Evolutionary conservation across 2,888 invertebrate species (phyloP), one percentile per base, ranked within the genome.

Genomic region (Leucoptera coffeella): DNA sequence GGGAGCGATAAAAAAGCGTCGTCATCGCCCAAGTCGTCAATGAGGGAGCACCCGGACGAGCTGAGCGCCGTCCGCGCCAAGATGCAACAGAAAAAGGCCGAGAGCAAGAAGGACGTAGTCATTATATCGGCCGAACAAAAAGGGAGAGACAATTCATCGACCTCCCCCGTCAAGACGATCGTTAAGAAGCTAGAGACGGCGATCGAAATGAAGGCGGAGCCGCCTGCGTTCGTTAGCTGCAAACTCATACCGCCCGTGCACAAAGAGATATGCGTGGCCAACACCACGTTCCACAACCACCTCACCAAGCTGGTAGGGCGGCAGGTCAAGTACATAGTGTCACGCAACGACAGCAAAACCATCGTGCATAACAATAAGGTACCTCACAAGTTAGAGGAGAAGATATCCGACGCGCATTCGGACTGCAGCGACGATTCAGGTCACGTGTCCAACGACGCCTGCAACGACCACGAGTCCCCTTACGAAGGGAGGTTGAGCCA

Each of bases 371-470:
- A 42, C 30, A 58, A 54, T 29, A 65, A 62, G 47, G 46, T 57
- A 29, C 39, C 46, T 30, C 52, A 53, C 34, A 69, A 69, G 49
- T 40, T 45, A 25, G 62, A 67, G 25, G 69, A 71, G 39, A 72
- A 73, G 47, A 60, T 64, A 49, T 73, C 73, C 31, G 74, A 76
- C 50, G 74, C 76, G 37, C 74, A 73, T 35, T 81, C 81, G 4
- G 82, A 82, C 41, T 83, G 84, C 41, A 83, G 85, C 30, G 85
- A 86, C 41, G 86, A 86, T 59, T 85, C 85, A 29, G 86, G 86
- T 32, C 85, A 86, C 55, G 85, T 85, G 38, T 85, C 85, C 26
- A 86, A 85, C 43, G 85, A 83, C 47, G 83, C 85, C 31, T 83
- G 83, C 26, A 85, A 83, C 45, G 84, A 83, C 48, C 77, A 77